Evolutionary conservation across 2,113 vertebrate genomes (phyloP), one percentile per base, ranked within the genome.

Genomic region (Melanostigma gelatinosum): DNA sequence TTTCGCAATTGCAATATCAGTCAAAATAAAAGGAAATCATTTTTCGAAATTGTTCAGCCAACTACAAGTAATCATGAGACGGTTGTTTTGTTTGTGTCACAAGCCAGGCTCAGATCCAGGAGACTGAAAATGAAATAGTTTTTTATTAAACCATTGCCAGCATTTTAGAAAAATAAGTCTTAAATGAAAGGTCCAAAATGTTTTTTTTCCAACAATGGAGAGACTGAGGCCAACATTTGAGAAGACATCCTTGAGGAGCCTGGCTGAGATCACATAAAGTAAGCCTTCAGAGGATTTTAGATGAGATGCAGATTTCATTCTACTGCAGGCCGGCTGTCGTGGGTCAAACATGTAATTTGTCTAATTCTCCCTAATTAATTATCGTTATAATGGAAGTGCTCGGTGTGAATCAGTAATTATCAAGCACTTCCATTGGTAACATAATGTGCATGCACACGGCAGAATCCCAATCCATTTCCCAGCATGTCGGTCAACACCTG

Each of bases 291-390:
- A 64, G 15, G 32, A 13, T 27, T 20, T 40, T 20, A 7, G 4
- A 54, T 11, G 42, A 63, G 29, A 24, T 15, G 0, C 7, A 65
- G n/a, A 68, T 50, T 61, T 69, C 9, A 75, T 63, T 32, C 24
- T 2, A 48, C 16, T 8, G n/a, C 32, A 48, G 52, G 12, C 54
- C 60, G 40, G 40, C 24, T 24, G 34, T 32, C 32, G 32, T 44
- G 48, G 62, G 40, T 38, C 42, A 40, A 8, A 38, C 16, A 36
- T 52, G 71, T 44, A 4, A 72, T 64, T 65, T 50, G 48, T 57
- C 29, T 54, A n/a, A 82, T 29, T 67, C 61, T 20, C 42, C 9
- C 61, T n/a, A 84, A 58, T 50, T 58, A 18, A 57, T 55, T 63
- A 29, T 29, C 55, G 38, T 13, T 16, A 29, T n/a, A 63, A 55